Base-by-base conservation (phyloP, 2,888 invertebrate species). In the Venustoraphidia nigricollis region DNA sequence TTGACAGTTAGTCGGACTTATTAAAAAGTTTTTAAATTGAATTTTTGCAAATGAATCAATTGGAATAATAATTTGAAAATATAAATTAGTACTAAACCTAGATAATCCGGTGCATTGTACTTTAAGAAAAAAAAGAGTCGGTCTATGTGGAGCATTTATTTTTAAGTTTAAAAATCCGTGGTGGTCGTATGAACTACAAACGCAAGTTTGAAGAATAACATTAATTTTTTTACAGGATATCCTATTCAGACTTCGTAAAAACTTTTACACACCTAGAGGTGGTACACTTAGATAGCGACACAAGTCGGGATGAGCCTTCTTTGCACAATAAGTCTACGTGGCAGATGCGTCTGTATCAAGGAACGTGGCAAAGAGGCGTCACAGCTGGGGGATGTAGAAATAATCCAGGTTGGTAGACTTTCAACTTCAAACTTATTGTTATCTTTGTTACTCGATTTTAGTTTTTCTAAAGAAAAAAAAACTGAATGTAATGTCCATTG, bases 311-410 rank as follows among this genome's bases (percentile, higher is more conserved):
- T 55, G 93, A 93, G 61, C 79, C 84, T 0, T 83, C 84, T 13
- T 69, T 92, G 38, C 77, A 80, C 54, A 76, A 79, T 54, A 83
- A 86, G 53, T 81, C 79, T 55, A 83, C 85, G 41, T 93, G 92
- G 92, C 85, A 87, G 62, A 85, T 90, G 78, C 77, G 83, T 58
- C 76, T 89, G 61, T 87, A 84, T 61, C 88, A 90, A 61, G 89
- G 90, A 1, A 79, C 80, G 34, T 92, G 92, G 91, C 80, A 83
- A 58, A 73, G 79, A 50, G 92, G 92, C 0, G 90, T 91, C 1
- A 81, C 89, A 0, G 90, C 91, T 0, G 92, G 92, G 3, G 92
- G 92, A 36, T 92, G 92, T 64, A 72, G 90, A 56, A 92, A 92
- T 66, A 85, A 90, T 64, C 81, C 80, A 61, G 76, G 82, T 81